phyloP scores from a whole-genome alignment of 2,797 vertebrate genomes.

The Emydoidea blandingii region DNA sequence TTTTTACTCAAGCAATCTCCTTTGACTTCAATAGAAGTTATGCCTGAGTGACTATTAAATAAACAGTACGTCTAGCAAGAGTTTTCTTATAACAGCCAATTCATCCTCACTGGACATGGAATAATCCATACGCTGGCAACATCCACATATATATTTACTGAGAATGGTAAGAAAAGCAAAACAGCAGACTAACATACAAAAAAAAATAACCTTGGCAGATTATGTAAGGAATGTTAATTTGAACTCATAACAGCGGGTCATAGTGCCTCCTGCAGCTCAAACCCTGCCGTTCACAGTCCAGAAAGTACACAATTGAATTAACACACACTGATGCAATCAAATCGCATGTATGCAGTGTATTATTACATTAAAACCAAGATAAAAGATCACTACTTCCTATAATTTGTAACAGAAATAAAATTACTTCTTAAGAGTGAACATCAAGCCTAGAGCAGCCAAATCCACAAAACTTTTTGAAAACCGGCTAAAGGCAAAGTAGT shows the following conservation, averaged over 20 bases:
- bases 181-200: neutral
- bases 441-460: neutral
- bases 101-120: neutral
- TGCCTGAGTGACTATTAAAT: neutral
- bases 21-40: neutral
- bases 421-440: neutral
- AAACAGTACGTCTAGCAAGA: neutral
- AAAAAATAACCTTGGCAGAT: neutral
- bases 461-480: neutral
- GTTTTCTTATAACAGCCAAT: neutral
- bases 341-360: neutral
- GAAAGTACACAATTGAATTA: conserved; percentile 24
- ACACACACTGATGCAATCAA: neutral
- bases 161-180: neutral
- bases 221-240: neutral
- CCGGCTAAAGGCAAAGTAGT: neutral
- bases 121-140: neutral
- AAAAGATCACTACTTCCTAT: neutral
- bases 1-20: neutral
- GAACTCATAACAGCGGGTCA: neutral
- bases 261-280: neutral
- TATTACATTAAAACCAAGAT: neutral
- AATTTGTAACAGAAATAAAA: neutral
- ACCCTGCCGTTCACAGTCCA: neutral
- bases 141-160: neutral